Conservation (phyloP, 1,140 invertebrate genomes). For the Pantala flavescens region DNA sequence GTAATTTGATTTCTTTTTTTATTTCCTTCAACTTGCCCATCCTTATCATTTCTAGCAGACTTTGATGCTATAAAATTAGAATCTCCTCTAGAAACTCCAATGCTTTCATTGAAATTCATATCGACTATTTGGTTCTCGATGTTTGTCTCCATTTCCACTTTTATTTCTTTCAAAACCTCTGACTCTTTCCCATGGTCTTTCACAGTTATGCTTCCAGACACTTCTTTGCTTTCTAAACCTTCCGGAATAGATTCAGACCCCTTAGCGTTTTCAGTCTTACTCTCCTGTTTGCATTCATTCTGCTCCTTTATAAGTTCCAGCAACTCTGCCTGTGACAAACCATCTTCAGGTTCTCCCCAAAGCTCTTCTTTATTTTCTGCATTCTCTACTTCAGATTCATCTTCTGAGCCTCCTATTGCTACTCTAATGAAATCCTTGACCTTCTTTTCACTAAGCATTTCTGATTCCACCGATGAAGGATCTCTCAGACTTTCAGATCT, state of each 20-base stretch:
- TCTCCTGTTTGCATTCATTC: no score
- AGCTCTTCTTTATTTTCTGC: neutral
- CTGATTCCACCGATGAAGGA: neutral
- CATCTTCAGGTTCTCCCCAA: neutral
- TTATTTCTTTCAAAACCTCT: no score
- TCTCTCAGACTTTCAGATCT: conserved; percentile 20
- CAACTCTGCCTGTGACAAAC: neutral
- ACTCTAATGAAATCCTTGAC: neutral
- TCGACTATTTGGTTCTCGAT: no score
- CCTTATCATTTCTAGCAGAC: no score
- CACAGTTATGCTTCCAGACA: neutral
- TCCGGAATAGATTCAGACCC: no score
- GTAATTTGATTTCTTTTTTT: neutral
- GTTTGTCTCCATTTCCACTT: no score
- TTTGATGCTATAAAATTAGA: no score
- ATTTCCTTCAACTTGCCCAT: neutral
- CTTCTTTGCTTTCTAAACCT: neutral
- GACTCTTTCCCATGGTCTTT: neutral
- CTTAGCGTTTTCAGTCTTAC: no score
- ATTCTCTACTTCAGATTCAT: neutral
- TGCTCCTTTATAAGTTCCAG: neutral
- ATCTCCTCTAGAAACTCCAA: no score
- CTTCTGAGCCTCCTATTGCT: neutral
- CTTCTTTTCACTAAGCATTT: neutral
- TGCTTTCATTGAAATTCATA: no score